These are phyloP conservation scores for Mycalesis mineus DNA, from an alignment of 2,888 invertebrate species.

Conservation along the genomic window DNA sequence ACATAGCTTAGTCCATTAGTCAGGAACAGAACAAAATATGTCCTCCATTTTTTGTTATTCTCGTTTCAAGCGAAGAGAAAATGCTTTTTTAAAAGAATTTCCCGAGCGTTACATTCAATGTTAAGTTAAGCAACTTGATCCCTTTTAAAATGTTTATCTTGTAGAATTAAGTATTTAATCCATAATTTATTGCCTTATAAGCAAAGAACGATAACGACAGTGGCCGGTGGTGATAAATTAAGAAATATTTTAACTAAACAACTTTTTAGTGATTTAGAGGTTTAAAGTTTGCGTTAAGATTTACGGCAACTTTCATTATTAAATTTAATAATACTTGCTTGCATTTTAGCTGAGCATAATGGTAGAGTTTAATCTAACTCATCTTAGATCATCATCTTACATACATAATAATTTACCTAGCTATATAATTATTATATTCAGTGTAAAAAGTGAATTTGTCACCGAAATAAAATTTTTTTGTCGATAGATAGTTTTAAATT, in stretches of 20 bases:
- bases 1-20: not conserved
- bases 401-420: too few relatives aligned
- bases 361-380: too few relatives aligned
- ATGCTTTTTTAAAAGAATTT: not conserved
- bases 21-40: not conserved
- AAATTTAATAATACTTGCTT: too few relatives aligned
- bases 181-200: slow-evolving; percentile 6
- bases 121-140: slow-evolving; percentile 10
- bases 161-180: slow-evolving; percentile 7
- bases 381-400: too few relatives aligned
- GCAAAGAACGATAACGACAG: not conserved
- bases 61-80: not conserved
- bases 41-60: not conserved
- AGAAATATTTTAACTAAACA: not conserved
- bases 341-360: too few relatives aligned
- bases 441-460: too few relatives aligned
- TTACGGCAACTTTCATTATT: too few relatives aligned
- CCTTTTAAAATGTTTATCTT: slow-evolving; percentile 9
- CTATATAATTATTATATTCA: too few relatives aligned
- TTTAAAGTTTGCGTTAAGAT: too few relatives aligned
- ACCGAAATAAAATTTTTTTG: too few relatives aligned
- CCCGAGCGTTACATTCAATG: not conserved
- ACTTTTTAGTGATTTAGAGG: not conserved
- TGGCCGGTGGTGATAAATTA: not conserved
- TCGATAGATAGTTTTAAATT: too few relatives aligned